Conservation (phyloP, 2,888 invertebrate species). For the Scaptodrosophila latifasciaeformis region DNA sequence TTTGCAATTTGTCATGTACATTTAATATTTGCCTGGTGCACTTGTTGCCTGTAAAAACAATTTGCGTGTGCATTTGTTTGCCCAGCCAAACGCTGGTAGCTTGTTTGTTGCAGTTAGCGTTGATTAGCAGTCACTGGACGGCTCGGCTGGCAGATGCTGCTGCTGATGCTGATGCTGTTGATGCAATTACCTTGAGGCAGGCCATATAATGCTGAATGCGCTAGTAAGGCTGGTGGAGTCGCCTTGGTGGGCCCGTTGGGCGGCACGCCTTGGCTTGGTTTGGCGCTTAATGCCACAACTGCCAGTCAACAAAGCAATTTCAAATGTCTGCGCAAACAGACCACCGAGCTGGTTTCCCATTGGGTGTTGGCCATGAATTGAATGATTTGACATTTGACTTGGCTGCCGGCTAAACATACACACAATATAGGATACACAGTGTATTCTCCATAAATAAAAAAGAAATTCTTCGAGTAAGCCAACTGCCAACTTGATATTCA, state of each 20-base stretch:
- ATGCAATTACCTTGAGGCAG: no score
- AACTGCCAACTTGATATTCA: no score
- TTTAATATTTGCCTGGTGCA: constrained; percentile 51
- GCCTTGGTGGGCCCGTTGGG: constrained; percentile 24
- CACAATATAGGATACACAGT: no score
- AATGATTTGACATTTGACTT: constrained; percentile 35
- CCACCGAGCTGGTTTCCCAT: constrained; percentile 51
- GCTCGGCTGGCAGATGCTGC: constrained; percentile 50
- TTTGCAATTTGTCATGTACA: constrained; percentile 62
- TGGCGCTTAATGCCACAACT: constrained; percentile 50
- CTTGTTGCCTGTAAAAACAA: constrained; percentile 48
- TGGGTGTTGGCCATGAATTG: constrained; percentile 52
- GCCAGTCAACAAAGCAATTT: constrained; percentile 65
- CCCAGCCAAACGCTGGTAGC: constrained; percentile 40
- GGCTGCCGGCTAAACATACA: no score
- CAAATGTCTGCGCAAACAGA: constrained; percentile 49
- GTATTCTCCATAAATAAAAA: no score
- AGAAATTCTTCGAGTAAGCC: no score
- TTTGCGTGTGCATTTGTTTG: constrained; percentile 66
- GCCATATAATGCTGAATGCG: no score
- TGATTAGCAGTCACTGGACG: constrained; percentile 49
- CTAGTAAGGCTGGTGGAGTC: no score
- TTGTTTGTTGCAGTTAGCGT: constrained; percentile 69
- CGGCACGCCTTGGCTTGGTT: constrained; percentile 39
- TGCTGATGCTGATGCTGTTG: no score